Conservation (phyloP, 2,888 invertebrate genomes). For the Agrypnus murinus region DNA sequence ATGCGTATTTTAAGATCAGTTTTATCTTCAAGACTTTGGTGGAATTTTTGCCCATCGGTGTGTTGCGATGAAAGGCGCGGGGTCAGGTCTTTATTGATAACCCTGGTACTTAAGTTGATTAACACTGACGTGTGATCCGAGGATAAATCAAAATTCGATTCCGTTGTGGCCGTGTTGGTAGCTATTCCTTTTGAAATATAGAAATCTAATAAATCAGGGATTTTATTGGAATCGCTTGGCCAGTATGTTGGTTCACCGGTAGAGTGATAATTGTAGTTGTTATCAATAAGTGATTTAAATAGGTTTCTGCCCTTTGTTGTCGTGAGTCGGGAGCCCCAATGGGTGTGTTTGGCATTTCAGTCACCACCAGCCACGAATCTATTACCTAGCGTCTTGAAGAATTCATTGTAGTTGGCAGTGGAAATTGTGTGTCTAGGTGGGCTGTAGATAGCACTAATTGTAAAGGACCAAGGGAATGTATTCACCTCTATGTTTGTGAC, state of each 20-base stretch:
- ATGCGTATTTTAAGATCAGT: no score
- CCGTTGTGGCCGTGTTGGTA: background rate
- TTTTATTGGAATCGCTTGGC: no score
- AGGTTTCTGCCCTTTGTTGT: background rate
- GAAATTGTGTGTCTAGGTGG: background rate
- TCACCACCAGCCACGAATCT: no score
- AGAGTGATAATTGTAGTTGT: background rate
- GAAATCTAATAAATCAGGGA: no score
- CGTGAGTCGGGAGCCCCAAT: no score
- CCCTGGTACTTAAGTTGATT: background rate
- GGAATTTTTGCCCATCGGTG: no score
- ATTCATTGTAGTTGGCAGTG: background rate
- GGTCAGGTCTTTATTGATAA: conserved; percentile 3
- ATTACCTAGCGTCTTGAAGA: no score
- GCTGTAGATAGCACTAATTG: background rate
- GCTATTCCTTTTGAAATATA: background rate
- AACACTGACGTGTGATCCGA: conserved; percentile 12
- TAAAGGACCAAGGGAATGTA: no score
- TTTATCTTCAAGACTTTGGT: no score
- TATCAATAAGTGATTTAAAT: background rate
- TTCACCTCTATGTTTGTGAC: background rate
- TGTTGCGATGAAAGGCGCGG: conserved; percentile 6
- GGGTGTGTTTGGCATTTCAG: no score
- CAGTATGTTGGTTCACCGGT: background rate
- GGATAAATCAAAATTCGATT: background rate